A percentile compares a stretch with the other conserved stretches of the same genome.
phyloP scores from a whole-genome alignment of 2,113 vertebrate genomes.

The Gracilinanus agilis region DNA sequence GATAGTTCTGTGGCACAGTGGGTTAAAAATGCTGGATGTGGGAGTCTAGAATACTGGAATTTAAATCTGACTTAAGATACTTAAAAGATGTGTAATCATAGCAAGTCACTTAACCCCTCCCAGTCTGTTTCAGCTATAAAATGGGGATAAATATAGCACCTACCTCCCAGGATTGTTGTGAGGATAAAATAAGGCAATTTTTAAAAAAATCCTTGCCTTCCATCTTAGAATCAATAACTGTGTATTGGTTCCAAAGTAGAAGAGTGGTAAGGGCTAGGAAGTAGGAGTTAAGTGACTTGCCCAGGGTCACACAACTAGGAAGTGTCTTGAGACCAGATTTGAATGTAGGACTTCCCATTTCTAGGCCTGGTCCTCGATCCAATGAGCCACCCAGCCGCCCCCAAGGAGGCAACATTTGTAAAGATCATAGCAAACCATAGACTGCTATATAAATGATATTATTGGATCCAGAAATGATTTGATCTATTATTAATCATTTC shows the following conservation, averaged over 20 bases:
- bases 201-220: too few species aligned
- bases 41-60: not conserved
- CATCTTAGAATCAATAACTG: too few species aligned
- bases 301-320: too few species aligned
- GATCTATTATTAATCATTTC: not conserved
- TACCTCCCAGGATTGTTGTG: not conserved
- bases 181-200: not conserved
- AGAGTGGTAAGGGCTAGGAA: too few species aligned
- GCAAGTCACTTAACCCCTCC: not conserved
- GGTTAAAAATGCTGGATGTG: not conserved
- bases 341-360: too few species aligned
- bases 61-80: not conserved
- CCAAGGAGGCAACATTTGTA: not conserved
- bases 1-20: not conserved
- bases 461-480: not conserved
- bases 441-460: not conserved
- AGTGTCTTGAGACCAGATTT: too few species aligned
- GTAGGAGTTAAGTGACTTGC: too few species aligned
- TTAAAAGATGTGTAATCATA: not conserved
- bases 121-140: not conserved
- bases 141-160: not conserved
- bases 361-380: too few species aligned
- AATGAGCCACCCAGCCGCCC: too few species aligned
- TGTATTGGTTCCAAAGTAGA: too few species aligned
- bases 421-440: not conserved